Conservation (phyloP, 2,888 invertebrate species). For the Dryocosmus kuriphilus region DNA sequence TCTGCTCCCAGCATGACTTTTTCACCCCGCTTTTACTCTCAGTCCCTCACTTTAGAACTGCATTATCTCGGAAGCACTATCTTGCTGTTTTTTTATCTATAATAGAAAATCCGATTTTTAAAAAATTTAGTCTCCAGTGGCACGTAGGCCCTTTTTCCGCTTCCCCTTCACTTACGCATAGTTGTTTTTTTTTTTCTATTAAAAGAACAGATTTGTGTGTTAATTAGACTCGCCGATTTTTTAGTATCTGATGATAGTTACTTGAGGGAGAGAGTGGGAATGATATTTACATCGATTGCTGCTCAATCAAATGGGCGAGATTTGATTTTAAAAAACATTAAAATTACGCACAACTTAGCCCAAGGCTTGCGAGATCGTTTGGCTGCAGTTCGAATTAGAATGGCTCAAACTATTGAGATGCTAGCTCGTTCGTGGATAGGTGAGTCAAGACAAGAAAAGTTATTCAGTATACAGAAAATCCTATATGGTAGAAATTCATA, state of each 20-base stretch:
- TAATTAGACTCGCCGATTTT: constrained; percentile 55
- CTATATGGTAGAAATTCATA: not conserved
- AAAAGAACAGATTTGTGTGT: not conserved
- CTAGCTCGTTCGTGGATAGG: constrained; percentile 67
- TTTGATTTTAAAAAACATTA: constrained; percentile 73
- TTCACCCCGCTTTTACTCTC: too few relatives aligned
- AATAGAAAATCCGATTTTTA: too few relatives aligned
- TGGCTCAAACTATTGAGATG: constrained; percentile 74
- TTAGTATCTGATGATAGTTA: constrained; percentile 68
- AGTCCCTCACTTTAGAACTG: too few relatives aligned
- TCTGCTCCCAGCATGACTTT: too few relatives aligned
- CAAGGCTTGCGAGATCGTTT: constrained; percentile 71
- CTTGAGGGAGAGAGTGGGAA: constrained; percentile 75
- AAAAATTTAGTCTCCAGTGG: too few relatives aligned
- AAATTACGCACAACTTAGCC: constrained; percentile 70
- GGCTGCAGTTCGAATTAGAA: constrained; percentile 73
- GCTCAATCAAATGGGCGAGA: constrained; percentile 74
- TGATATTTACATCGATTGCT: constrained; percentile 73
- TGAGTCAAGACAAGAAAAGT: constrained; percentile 42
- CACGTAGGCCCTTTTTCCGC: too few relatives aligned
- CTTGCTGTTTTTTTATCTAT: too few relatives aligned
- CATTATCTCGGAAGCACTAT: too few relatives aligned
- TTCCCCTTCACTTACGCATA: too few relatives aligned
- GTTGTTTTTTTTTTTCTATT: too few relatives aligned
- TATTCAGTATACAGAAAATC: not conserved